Evolutionary conservation across 2,797 vertebrate species (phyloP), one percentile per base, ranked within the genome.

Genomic region (Bovichtus diacanthus): DNA sequence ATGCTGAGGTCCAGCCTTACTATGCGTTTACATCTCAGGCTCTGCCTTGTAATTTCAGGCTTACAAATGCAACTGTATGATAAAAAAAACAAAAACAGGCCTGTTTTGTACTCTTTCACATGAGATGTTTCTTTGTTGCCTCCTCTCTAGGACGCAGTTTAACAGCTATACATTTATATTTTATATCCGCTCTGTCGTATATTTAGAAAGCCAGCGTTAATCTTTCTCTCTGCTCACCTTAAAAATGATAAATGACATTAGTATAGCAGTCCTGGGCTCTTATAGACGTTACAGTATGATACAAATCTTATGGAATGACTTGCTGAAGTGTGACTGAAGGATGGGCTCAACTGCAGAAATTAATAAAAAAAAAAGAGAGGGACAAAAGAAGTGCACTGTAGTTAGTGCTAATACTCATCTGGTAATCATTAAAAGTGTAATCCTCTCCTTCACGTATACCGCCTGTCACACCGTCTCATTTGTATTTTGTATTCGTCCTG

Each of bases 231-330:
- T 49, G 46, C 54, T 71, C 44, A 27, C 15, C 31, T 29, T 50
- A 44, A 69, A n/a, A 74, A 73, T 67, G 62, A 70, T 53, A 31
- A 87, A 72, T 53, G 38, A 16, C 9, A 19, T n/a, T 7, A 36
- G 23, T 19, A 41, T 18, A n/a, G 34, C 38, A 25, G 27, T 19
- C 21, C 31, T 11, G 15, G 9, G 4, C 43, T 9, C 38, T 54
- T 44, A 31, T 60, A 38, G 38, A 34, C 39, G 54, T 76, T 51
- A 34, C 39, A 54, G 74, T 51, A 27, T 70, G 43, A 62, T 69
- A 61, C 27, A 34, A 50, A 62, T 75, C 23, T 47, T 41, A 34
- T 39, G 47, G 39, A 65, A 56, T 53, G 58, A 51, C 46, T 44
- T 41, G 2, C 3, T 43, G 3, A 46, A 69, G 54, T 53, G 41